Evolutionary conservation across 35 echinoderm and acorn worm genomes (phyloP).

Genomic region (Amphiura filiformis): DNA sequence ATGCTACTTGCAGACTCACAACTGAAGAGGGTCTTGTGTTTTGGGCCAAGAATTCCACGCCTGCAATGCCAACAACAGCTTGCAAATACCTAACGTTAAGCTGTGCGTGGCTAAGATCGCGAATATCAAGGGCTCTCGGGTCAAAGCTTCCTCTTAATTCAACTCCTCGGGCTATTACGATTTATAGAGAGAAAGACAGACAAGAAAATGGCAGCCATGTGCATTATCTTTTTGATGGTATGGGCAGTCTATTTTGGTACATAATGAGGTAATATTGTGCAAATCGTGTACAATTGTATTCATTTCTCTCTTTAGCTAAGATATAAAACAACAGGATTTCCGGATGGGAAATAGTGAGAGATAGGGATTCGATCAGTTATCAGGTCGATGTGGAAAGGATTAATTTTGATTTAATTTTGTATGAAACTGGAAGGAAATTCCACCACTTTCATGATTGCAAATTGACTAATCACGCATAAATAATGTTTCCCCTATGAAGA

Average conservation of each 20-base stretch:
- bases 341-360: neutral
- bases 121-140: neutral
- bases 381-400: no score
- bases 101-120: no score
- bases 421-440: no score
- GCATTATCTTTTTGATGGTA: conserved; percentile 2
- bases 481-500: no score
- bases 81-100: no score
- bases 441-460: no score
- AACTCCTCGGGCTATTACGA: neutral
- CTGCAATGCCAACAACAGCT: neutral
- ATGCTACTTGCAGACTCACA: neutral
- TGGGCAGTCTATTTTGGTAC: conserved; percentile 2
- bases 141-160: neutral
- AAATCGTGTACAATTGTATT: neutral
- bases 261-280: neutral
- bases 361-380: no score
- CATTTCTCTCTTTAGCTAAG: neutral
- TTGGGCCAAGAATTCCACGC: neutral
- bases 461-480: no score
- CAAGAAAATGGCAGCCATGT: neutral
- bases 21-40: neutral
- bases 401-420: no score
- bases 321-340: neutral
- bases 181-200: conserved; percentile 9